Evolutionary conservation across 1,140 invertebrate genomes (phyloP), one percentile per base, ranked within the genome.

Genomic region (Stratiolaelaps scimitus): DNA sequence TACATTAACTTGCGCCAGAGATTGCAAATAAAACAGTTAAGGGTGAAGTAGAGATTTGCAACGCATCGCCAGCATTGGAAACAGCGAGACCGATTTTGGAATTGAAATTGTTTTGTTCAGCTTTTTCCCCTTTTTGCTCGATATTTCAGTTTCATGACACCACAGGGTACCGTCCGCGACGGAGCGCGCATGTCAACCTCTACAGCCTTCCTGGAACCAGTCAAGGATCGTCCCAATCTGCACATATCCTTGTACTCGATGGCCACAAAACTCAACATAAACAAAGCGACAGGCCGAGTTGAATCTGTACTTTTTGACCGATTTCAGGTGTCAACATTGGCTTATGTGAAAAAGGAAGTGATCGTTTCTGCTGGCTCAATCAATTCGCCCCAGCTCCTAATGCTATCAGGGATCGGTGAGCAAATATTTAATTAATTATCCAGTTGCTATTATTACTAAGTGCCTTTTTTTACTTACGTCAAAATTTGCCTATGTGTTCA

Each of bases 131-230:
- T n/a, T n/a, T n/a, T n/a, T n/a, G 69, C 45, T 69, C 65, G 53
- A 40, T 45, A 69, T 60, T 29, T 69, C 68, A 67, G 69, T 1
- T 71, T 71, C 43, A 28, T 65, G 1, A 56, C 64, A 43, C 46
- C 84, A 1, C 92, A 91, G 77, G 90, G 84, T 7, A 94, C 89
- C 0, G 86, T 88, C 64, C 80, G 86, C 67, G 34, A 69, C 47
- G 92, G 92, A 0, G 85, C 85, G 40, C 79, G 93, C 4, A 95
- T 92, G 74, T 92, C 88, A 17, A 88, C 89, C 0, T 83, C 87
- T 0, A 89, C 89, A 75, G 91, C 89, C 0, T 96, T 94, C 70
- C 75, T 97, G 0, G 76, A 88, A 68, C 89, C 92, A 70, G 71
- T 75, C 45, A 79, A 87, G 40, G 76, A 87, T 1, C 77, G 92